Conservation (phyloP, 2,888 invertebrate species). For the Thelaira solivaga region DNA sequence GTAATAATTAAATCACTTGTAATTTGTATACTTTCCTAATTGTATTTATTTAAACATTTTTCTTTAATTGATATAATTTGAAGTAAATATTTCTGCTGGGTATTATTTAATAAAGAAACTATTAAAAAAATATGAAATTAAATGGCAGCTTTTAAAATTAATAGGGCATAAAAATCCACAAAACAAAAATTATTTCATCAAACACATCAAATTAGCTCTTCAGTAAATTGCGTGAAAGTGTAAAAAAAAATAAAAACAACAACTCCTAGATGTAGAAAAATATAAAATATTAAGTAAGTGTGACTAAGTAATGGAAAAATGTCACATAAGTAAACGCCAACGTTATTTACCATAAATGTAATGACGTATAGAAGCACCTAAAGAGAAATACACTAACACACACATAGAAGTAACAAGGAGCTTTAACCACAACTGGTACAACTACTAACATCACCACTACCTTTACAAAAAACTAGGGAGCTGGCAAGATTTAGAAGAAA, state of each 20-base stretch:
- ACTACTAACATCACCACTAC: background rate
- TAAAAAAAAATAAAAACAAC: background rate
- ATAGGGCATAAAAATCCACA: slow-evolving; percentile 41
- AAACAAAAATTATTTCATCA: slow-evolving; percentile 18
- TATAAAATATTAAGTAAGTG: slow-evolving; percentile 23
- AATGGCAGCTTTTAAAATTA: slow-evolving; percentile 37
- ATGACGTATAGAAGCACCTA: slow-evolving; percentile 33
- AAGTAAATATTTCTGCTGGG: background rate
- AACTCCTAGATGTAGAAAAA: background rate
- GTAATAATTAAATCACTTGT: too few relatives aligned
- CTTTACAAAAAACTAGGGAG: background rate
- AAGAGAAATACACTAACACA: background rate
- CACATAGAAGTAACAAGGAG: background rate
- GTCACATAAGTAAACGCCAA: slow-evolving; percentile 25
- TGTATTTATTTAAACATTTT: too few relatives aligned
- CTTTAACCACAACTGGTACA: background rate
- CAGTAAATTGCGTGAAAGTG: slow-evolving; percentile 3
- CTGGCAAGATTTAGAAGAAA: background rate
- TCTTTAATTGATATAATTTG: too few relatives aligned
- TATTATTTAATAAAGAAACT: slow-evolving; percentile 13
- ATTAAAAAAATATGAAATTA: background rate
- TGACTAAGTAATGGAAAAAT: slow-evolving; percentile 56
- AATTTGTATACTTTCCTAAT: too few relatives aligned
- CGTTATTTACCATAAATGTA: slow-evolving; percentile 10
- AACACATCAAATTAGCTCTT: background rate